A percentile compares a stretch with the other conserved stretches of the same genome.
phyloP scores from a whole-genome alignment of 2,113 vertebrate species.

The Oreochromis spilurus region DNA sequence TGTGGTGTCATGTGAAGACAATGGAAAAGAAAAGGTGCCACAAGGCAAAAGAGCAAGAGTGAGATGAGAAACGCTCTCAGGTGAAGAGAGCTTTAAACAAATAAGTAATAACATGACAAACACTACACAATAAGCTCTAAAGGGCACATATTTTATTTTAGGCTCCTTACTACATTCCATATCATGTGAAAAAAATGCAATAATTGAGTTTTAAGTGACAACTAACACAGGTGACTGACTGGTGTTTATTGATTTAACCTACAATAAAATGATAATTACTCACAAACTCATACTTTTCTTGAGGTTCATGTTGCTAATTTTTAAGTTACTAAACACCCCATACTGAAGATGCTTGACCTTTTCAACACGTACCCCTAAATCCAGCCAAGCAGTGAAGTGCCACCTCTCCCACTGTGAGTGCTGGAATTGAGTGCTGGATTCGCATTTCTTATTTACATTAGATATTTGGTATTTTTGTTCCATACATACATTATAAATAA shows the following conservation, averaged over 20 bases:
- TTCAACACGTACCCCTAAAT: neutral
- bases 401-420: neutral
- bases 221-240: neutral
- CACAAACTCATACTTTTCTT: neutral
- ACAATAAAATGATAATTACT: neutral
- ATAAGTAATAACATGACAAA: neutral
- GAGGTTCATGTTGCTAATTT: neutral
- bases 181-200: neutral
- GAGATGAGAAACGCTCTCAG: neutral
- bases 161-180: neutral
- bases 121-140: neutral
- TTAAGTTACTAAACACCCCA: neutral
- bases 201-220: neutral
- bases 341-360: neutral
- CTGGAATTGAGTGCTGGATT: neutral
- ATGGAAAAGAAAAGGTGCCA: neutral
- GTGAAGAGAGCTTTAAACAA: neutral
- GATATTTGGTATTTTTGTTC: neutral
- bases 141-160: neutral
- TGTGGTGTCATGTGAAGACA: neutral
- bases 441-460: neutral
- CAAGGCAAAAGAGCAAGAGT: neutral
- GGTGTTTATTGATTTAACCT: neutral
- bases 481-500: neutral
- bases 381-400: neutral